Evolutionary conservation across 2,888 invertebrate species (phyloP).

Genomic region (Callimorpha dominula): DNA sequence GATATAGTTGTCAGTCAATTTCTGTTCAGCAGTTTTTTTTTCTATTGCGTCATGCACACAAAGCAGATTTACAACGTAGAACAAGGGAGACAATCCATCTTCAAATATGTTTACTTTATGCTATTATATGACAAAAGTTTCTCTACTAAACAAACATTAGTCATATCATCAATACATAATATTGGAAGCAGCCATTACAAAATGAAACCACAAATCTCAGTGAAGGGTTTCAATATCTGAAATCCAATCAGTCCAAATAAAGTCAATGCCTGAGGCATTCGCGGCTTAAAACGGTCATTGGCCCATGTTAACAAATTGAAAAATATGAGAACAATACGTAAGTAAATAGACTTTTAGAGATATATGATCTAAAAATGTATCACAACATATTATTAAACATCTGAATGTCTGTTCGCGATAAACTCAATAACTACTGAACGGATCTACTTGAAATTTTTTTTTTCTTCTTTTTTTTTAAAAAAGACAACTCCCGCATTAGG

Average conservation of each 20-base stretch:
- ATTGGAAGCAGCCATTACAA: constrained; percentile 23
- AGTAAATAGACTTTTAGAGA: not conserved
- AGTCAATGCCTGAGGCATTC: constrained; percentile 11
- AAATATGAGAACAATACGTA: not conserved
- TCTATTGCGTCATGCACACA: too few relatives aligned
- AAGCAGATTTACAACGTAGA: too few relatives aligned
- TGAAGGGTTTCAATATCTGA: constrained; percentile 26
- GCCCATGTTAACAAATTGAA: not conserved
- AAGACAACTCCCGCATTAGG: too few relatives aligned
- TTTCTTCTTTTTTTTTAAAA: too few relatives aligned
- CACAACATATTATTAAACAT: too few relatives aligned
- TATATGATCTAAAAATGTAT: not conserved
- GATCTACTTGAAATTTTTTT: too few relatives aligned
- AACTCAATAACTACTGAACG: too few relatives aligned
- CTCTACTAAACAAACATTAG: constrained; percentile 14
- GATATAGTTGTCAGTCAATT: too few relatives aligned
- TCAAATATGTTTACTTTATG: not conserved
- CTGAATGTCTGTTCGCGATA: too few relatives aligned
- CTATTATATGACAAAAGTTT: constrained; percentile 1
- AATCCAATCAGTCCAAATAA: constrained; percentile 25
- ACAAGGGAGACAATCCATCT: too few relatives aligned
- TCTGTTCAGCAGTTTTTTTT: too few relatives aligned
- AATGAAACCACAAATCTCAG: constrained; percentile 24
- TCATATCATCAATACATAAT: constrained; percentile 16
- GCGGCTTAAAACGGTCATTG: constrained; percentile 9